These are phyloP conservation scores for Corythaeola cristata DNA, from an alignment of 2,113 vertebrate species.

Conservation along the genomic window DNA sequence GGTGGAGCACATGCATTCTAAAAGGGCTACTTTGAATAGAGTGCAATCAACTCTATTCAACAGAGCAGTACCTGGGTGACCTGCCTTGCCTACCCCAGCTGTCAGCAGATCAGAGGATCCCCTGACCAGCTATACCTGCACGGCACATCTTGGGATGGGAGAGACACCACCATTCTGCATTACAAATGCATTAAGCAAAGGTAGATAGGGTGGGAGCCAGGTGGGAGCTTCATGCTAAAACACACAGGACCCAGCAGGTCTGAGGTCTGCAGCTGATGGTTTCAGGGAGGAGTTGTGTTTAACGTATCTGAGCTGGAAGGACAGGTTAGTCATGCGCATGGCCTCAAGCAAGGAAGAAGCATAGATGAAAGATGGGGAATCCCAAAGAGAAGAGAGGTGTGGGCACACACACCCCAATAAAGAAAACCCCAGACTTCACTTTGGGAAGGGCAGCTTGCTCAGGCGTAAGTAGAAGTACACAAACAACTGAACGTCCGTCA, in stretches of 20 bases:
- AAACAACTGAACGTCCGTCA: fast-evolving
- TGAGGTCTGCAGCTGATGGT: not conserved
- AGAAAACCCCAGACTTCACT: not conserved
- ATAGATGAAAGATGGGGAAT: conserved; percentile 36
- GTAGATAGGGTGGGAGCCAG: not conserved
- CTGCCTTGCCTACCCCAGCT: not conserved
- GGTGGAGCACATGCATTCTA: not conserved
- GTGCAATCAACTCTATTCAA: not conserved
- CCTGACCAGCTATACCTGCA: fast-evolving
- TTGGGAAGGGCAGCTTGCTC: not conserved
- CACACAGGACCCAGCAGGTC: not conserved
- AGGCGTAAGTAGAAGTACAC: not conserved
- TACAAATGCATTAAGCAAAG: not conserved
- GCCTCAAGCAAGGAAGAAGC: conserved; percentile 31
- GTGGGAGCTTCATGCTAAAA: not conserved
- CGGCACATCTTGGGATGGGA: not conserved
- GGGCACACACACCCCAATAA: not conserved
- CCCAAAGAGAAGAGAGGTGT: not conserved
- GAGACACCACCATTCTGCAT: not conserved
- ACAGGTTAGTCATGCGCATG: conserved; percentile 15
- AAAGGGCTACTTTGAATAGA: not conserved
- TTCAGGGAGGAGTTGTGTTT: conserved; percentile 18
- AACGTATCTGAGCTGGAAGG: not conserved
- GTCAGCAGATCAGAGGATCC: not conserved
- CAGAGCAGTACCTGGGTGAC: not conserved